Conservation (phyloP, 37 sponge, comb jelly and placozoan species). For the Bolinopsis microptera region DNA sequence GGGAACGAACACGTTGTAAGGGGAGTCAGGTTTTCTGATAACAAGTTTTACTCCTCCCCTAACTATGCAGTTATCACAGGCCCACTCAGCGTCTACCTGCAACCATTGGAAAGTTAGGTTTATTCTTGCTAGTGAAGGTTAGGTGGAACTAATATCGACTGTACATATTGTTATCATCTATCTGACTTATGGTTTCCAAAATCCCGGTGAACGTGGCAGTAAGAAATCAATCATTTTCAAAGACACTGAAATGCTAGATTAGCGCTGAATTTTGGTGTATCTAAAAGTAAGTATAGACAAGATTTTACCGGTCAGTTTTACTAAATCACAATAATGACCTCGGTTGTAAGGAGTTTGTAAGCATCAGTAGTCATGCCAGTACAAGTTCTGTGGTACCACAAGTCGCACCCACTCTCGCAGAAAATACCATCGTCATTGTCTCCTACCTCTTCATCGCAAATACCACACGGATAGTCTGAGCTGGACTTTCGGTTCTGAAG, state of each 20-base stretch:
- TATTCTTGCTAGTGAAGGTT: neutral
- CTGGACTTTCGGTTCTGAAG: conserved; percentile 33
- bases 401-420: conserved; percentile 67
- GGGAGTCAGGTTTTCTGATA: conserved; percentile 18
- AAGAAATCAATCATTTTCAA: no score
- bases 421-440: conserved; percentile 67
- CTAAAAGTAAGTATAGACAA: no score
- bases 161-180: no score
- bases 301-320: no score
- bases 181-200: no score
- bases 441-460: conserved; percentile 58
- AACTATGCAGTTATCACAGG: conserved; percentile 46
- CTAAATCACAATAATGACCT: neutral
- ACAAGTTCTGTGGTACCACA: conserved; percentile 67
- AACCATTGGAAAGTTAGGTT: neutral
- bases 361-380: conserved; percentile 65
- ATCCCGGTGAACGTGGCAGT: no score
- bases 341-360: conserved; percentile 56
- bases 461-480: conserved; percentile 65
- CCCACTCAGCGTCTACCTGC: conserved; percentile 66
- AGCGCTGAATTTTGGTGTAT: no score
- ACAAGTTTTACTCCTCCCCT: conserved; percentile 48
- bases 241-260: no score
- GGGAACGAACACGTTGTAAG: neutral
- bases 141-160: no score